A percentile compares a stretch with the other conserved stretches of the same genome.
Conservation (phyloP, 1,140 invertebrate genomes). For the Aricia agestis region DNA sequence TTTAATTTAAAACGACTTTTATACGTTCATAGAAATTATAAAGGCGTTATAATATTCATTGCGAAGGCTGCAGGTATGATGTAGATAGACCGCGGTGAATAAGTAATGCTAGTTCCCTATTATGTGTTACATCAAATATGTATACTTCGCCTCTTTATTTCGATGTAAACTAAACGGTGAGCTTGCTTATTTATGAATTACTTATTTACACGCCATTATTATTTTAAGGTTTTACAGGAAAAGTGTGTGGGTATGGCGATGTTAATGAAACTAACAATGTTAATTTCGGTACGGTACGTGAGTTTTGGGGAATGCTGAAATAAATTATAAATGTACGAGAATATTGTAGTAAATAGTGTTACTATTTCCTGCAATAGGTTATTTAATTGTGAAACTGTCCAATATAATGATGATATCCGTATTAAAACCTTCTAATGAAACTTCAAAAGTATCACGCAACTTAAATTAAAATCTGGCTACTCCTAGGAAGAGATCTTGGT, state of each 20-base stretch:
- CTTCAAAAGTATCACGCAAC: too few species aligned
- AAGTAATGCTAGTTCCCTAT: constrained; percentile 49
- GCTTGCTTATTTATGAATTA: constrained; percentile 12
- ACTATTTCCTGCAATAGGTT: too few species aligned
- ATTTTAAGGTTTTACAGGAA: constrained; percentile 10
- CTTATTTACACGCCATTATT: constrained; percentile 7
- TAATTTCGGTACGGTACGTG: too few species aligned
- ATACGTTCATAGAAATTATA: constrained; percentile 52
- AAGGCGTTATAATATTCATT: constrained; percentile 53
- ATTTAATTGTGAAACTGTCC: too few species aligned
- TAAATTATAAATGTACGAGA: too few species aligned
- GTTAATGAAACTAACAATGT: too few species aligned
- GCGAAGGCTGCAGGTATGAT: constrained; percentile 38
- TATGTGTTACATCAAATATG: constrained; percentile 49
- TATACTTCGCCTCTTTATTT: constrained; percentile 37
- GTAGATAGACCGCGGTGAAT: constrained; percentile 45
- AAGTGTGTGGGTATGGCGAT: background rate
- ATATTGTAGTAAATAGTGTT: too few species aligned
- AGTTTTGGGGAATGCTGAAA: too few species aligned
- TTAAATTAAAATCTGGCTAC: too few species aligned
- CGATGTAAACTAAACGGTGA: constrained; percentile 24
- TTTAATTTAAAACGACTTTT: constrained; percentile 58
- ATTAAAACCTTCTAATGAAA: too few species aligned
- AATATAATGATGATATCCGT: too few species aligned
- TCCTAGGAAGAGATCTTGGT: too few species aligned